Base-by-base conservation (phyloP, 2,797 vertebrate genomes). In the Gymnodraco acuticeps region DNA sequence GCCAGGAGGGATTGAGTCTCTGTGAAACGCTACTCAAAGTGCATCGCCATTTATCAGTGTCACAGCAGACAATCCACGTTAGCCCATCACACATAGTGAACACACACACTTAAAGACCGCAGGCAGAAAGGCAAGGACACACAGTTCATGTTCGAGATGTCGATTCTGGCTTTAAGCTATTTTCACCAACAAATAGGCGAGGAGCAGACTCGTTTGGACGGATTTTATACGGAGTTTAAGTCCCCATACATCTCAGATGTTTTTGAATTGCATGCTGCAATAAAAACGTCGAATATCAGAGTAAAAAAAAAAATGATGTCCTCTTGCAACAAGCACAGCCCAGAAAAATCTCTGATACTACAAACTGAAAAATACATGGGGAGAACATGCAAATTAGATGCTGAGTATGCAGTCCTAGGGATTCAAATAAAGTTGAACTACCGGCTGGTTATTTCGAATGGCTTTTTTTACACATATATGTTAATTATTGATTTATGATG, bases 21-120 rank as follows among this genome's bases (percentile, higher is more conserved):
- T 42, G 73, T 65, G 80, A 82, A 73, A 71, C 48, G 62, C 78
- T 78, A 61, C 81, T 89, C 82, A 84, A 82, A 84, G 86, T 89
- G 76, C 81, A 71, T 56, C 20, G 63, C 80, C 85, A 91, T 94
- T 92, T 84, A 91, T 95, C 92, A 93, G 83, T 88, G 92, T 93
- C 91, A 89, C 53, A 38, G 80, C 80, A 82, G 81, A 87, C 87
- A 73, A 79, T 83, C 73, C 70, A 20, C 59, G 71, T 71, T 71
- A 58, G 70, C 53, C 47, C 75, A 87, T 75, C 80, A 61, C 78
- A 77, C 74, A 83, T 55, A 60, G 27, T 51, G 33, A 4, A 59
- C 47, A 79, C 47, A 45, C 14, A 64, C 67, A 27, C 64, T 77
- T 38, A 33, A 61, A 64, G 61, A 38, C 74, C 0, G 2, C 31